A percentile compares a stretch with the other conserved stretches of the same genome.
These are phyloP conservation scores for Nestor notabilis DNA, from an alignment of 2,113 vertebrate species.

Conservation along the genomic window DNA sequence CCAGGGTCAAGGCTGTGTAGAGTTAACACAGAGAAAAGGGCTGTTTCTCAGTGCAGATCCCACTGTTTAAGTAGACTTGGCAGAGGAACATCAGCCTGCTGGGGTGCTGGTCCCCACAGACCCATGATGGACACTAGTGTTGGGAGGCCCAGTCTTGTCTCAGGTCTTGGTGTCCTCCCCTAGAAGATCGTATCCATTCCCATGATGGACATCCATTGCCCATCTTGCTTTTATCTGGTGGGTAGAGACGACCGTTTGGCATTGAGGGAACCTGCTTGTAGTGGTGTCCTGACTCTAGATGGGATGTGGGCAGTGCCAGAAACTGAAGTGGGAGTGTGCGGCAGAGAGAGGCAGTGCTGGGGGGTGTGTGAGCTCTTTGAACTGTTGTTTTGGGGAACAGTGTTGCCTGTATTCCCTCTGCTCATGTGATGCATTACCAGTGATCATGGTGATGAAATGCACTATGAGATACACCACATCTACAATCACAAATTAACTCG, in stretches of 20 bases:
- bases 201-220: fast-evolving
- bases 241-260: not conserved
- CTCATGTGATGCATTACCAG: not conserved
- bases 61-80: not conserved
- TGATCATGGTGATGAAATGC: not conserved
- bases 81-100: not conserved
- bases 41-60: not conserved
- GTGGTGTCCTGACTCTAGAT: not conserved
- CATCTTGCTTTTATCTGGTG: not conserved
- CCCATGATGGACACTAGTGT: fast-evolving
- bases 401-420: fast-evolving
- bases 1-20: fast-evolving
- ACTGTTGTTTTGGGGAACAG: not conserved
- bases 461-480: not conserved
- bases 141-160: not conserved
- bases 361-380: fast-evolving
- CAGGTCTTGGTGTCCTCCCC: not conserved
- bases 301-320: not conserved
- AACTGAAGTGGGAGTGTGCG: fast-evolving
- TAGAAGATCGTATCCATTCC: not conserved
- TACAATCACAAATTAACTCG: not conserved
- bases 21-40: not conserved
- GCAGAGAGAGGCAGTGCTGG: not conserved
- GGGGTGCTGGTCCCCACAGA: not conserved
- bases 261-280: not conserved